phyloP scores from a whole-genome alignment of 2,888 invertebrate species.

The Tholera decimalis region DNA sequence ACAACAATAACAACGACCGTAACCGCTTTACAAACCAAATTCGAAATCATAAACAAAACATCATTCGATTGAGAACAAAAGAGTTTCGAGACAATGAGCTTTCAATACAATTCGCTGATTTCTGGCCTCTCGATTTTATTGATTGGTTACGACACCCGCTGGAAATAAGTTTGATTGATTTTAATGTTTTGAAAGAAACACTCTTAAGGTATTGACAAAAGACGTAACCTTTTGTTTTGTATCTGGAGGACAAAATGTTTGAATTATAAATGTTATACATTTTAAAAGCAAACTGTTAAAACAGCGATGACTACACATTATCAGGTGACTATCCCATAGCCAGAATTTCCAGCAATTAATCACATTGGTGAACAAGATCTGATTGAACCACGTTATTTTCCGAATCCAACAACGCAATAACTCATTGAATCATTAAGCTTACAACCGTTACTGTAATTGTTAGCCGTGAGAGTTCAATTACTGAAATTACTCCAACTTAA shows the following conservation, averaged over 20 bases:
- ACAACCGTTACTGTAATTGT: conserved; percentile 78
- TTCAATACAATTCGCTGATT: conserved; percentile 59
- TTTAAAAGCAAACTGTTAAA: conserved; percentile 22
- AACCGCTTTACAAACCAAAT: conserved; percentile 58
- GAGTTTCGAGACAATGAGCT: conserved; percentile 65
- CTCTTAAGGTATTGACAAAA: conserved; percentile 3
- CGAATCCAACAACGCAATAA: conserved; percentile 68
- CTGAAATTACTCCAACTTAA: conserved; percentile 76
- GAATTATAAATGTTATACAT: conserved; percentile 15
- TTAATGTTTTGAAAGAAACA: conserved; percentile 37
- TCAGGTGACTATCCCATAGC: conserved; percentile 36
- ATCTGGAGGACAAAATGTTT: not conserved
- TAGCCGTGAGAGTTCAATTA: conserved; percentile 79
- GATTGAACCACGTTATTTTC: conserved; percentile 64
- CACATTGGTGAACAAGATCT: conserved; percentile 56
- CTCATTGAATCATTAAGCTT: conserved; percentile 79
- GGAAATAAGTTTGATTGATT: conserved; percentile 62
- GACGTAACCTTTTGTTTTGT: conserved; percentile 7
- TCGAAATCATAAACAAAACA: conserved; percentile 70
- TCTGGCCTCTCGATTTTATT: conserved; percentile 73
- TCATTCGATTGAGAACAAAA: conserved; percentile 72
- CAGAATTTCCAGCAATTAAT: conserved; percentile 46
- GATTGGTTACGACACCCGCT: conserved; percentile 70
- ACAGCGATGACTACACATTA: conserved; percentile 29
- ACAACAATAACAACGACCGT: conserved; percentile 48